Percentiles rank a stretch among this genome's conserved stretches.
Evolutionary conservation across 2,888 invertebrate genomes (phyloP).

Genomic region (Ceraclea dissimilis): DNA sequence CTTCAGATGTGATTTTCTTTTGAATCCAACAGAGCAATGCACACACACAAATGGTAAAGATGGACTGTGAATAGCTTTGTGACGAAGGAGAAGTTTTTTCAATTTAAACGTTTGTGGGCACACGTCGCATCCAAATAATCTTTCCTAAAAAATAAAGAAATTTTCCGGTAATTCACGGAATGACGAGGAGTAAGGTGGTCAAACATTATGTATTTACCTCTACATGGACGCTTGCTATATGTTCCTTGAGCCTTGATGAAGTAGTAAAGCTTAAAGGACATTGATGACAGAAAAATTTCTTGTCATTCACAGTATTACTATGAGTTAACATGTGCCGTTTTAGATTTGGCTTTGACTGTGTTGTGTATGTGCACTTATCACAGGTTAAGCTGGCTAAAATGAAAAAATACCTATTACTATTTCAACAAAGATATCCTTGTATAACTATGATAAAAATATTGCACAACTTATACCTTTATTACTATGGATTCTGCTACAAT

Average conservation of each 20-base stretch:
- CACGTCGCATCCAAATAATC: conserved; percentile 18
- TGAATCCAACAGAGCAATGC: conserved; percentile 20
- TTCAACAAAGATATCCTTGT: neutral
- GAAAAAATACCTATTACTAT: neutral
- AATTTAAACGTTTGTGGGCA: conserved; percentile 22
- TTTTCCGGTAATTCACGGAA: neutral
- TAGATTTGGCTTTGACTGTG: conserved; percentile 15
- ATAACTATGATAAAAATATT: neutral
- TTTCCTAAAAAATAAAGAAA: conserved; percentile 13
- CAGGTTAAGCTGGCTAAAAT: conserved; percentile 13
- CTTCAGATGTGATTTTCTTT: conserved; percentile 13
- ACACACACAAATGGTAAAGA: conserved; percentile 14
- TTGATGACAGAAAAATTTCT: conserved; percentile 18
- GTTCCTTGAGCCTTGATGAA: conserved; percentile 14
- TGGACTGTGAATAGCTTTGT: conserved; percentile 15
- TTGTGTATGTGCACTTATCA: conserved; percentile 19
- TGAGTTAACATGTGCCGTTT: conserved; percentile 11
- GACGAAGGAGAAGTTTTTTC: conserved; percentile 17
- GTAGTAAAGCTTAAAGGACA: conserved; percentile 18
- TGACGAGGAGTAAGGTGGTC: neutral
- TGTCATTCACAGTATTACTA: conserved; percentile 9
- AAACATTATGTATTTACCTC: conserved; percentile 12
- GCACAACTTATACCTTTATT: conserved; percentile 13
- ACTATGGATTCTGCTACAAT: conserved; percentile 15
- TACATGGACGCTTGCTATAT: conserved; percentile 15